Base-by-base conservation (phyloP, 2,797 vertebrate species). In the Enteromius afrohamiltoni region DNA sequence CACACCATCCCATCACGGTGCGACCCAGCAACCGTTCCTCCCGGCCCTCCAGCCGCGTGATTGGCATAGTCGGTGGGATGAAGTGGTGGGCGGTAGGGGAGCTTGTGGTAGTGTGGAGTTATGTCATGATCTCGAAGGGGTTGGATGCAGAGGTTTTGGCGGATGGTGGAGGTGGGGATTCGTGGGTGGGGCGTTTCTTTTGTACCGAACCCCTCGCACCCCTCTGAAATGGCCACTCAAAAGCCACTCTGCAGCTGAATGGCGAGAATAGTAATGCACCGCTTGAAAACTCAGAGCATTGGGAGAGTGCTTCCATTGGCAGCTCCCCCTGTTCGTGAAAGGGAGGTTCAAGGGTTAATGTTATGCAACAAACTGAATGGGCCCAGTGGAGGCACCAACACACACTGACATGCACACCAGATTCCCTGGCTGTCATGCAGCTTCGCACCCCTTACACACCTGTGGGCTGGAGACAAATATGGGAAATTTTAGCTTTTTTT, bases 291-390 rank as follows among this genome's bases (percentile, higher is more conserved):
- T 71, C 11, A 26, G 90, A 87, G 90, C 93, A 93, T 34, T 77
- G 37, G 65, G 75, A 60, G 40, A 70, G 65, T 29, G 37, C 75
- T 78, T 62, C 74, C 95, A 94, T 95, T 95, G 94, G 95, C 94
- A 94, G 95, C 91, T 90, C 92, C 85, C 85, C 87, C 83, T 89
- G 83, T 85, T 88, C 75, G 89, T 85, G 93, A 93, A 93, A 94
- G 89, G 85, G 93, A 94, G 92, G 93, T 89, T 91, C 87, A 94
- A 88, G 93, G 95, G 94, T 96, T 96, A 95, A 95, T 95, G 92
- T 94, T 95, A 95, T 94, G 93, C 95, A 95, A 93, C 93, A 93
- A 79, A 82, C 86, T 93, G 91, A 96, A 95, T 93, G 88, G 90
- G 74, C 88, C 77, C 70, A 89, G 86, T 80, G 89, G 92, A 91